Evolutionary conservation across 2,888 invertebrate species (phyloP).

Genomic region (Drosophila neutralis): DNA sequence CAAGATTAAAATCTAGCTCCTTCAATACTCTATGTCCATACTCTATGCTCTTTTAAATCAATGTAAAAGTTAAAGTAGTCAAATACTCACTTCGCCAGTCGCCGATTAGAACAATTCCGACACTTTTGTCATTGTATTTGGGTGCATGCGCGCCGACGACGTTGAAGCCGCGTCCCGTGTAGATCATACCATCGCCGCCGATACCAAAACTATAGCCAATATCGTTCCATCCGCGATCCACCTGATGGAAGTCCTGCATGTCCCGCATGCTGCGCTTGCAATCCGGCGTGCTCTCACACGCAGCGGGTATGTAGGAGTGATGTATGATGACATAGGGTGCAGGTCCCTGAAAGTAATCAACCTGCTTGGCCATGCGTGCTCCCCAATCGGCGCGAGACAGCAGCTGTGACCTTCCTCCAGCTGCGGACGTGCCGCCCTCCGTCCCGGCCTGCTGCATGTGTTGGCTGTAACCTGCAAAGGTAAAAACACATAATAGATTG

Average conservation of each 20-base stretch:
- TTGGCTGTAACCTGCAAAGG: slow-evolving; percentile 70
- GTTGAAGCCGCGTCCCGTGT: slow-evolving; percentile 90
- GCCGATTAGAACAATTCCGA: slow-evolving; percentile 90
- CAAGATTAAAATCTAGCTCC: neutral
- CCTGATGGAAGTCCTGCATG: slow-evolving; percentile 89
- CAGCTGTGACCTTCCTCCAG: slow-evolving; percentile 58
- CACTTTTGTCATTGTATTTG: slow-evolving; percentile 88
- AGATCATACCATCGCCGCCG: slow-evolving; percentile 90
- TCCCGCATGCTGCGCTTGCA: slow-evolving; percentile 87
- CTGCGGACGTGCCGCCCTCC: slow-evolving; percentile 16
- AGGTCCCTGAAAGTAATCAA: slow-evolving; percentile 86
- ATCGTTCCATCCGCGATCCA: slow-evolving; percentile 88
- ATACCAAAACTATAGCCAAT: slow-evolving; percentile 90
- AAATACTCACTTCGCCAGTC: slow-evolving; percentile 88
- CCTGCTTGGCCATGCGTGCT: slow-evolving; percentile 85
- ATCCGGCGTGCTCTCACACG: slow-evolving; percentile 86
- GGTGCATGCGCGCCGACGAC: slow-evolving; percentile 90
- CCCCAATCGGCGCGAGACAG: slow-evolving; percentile 87
- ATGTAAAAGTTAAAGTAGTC: neutral
- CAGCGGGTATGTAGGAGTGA: slow-evolving; percentile 88
- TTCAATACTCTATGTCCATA: neutral
- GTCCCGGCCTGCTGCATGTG: slow-evolving; percentile 61
- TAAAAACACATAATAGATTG: slow-evolving; percentile 24
- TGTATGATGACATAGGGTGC: slow-evolving; percentile 90
- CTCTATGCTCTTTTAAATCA: neutral